Percentiles rank a stretch among this genome's conserved stretches.
phyloP scores from a whole-genome alignment of 2,113 vertebrate genomes.

The Miniopterus natalensis region DNA sequence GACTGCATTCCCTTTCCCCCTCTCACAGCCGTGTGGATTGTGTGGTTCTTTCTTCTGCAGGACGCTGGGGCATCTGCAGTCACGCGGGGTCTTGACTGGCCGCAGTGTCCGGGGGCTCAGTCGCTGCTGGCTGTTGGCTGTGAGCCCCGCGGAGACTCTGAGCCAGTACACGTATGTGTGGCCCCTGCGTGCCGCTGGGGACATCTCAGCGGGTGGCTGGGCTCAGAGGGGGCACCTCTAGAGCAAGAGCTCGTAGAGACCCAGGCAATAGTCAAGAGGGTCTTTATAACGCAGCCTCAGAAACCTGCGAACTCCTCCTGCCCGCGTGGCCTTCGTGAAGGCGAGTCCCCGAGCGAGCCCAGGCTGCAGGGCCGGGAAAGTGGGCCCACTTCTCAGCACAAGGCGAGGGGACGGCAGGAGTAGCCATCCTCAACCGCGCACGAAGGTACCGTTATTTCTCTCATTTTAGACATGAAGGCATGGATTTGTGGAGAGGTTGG shows the following conservation, averaged over 20 bases:
- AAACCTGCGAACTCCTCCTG: not conserved
- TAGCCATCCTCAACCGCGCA: not conserved
- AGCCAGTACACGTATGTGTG: not conserved
- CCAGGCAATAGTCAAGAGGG: not conserved
- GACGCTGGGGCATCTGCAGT: not conserved
- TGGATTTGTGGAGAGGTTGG: not conserved
- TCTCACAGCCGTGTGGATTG: not conserved
- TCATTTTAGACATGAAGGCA: slow-evolving; percentile 1
- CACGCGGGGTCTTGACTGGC: not conserved
- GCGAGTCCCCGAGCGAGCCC: not conserved
- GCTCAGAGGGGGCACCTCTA: not conserved
- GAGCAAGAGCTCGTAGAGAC: not conserved
- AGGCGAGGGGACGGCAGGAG: not conserved
- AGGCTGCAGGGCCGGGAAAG: not conserved
- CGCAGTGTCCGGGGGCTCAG: not conserved
- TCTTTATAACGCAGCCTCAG: not conserved
- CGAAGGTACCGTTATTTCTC: not conserved
- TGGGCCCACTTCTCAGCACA: too few relatives aligned
- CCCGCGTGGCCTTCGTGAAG: not conserved
- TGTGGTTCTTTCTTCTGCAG: slow-evolving; percentile 11
- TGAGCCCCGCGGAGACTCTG: not conserved
- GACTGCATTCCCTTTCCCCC: not conserved
- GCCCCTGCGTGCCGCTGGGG: not conserved
- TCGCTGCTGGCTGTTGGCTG: not conserved
- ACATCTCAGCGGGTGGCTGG: rapidly evolving